These are phyloP conservation scores for Scopus umbretta DNA, from an alignment of 2,113 vertebrate species.

Conservation along the genomic window DNA sequence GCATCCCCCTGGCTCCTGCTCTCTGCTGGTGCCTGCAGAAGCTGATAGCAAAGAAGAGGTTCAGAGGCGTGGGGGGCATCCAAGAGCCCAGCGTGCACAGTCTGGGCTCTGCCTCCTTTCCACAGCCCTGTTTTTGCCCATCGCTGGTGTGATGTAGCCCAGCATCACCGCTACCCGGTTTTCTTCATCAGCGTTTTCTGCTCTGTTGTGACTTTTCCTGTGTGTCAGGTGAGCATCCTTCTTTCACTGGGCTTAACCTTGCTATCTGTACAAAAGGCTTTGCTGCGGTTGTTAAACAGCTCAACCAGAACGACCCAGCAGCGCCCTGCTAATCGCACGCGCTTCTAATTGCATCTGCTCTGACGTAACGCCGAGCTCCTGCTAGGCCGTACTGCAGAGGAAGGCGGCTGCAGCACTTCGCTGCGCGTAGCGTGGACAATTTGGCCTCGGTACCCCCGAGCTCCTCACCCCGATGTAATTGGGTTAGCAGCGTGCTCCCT, in stretches of 20 bases:
- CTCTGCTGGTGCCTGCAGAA: background rate
- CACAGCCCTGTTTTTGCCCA: background rate
- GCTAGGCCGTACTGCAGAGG: background rate
- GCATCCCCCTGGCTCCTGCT: background rate
- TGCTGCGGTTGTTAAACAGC: background rate
- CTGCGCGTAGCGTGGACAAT: rapidly evolving
- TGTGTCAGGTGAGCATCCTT: background rate
- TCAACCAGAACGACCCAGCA: background rate
- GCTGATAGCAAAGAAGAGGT: background rate
- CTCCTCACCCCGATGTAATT: background rate
- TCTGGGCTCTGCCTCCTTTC: background rate
- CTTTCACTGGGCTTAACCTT: background rate
- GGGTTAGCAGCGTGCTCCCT: background rate
- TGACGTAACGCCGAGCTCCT: background rate
- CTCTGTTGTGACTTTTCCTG: rapidly evolving
- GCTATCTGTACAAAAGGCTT: background rate
- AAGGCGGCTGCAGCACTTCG: background rate
- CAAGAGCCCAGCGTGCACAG: background rate
- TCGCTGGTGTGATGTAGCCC: background rate
- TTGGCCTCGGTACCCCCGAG: background rate
- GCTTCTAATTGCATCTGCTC: background rate
- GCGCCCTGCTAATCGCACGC: background rate
- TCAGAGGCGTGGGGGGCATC: background rate
- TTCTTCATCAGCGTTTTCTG: background rate
- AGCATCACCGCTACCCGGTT: background rate